Percentiles rank a stretch among this genome's conserved stretches.
Conservation (phyloP, 2,113 vertebrate genomes). For the Chionomys nivalis region DNA sequence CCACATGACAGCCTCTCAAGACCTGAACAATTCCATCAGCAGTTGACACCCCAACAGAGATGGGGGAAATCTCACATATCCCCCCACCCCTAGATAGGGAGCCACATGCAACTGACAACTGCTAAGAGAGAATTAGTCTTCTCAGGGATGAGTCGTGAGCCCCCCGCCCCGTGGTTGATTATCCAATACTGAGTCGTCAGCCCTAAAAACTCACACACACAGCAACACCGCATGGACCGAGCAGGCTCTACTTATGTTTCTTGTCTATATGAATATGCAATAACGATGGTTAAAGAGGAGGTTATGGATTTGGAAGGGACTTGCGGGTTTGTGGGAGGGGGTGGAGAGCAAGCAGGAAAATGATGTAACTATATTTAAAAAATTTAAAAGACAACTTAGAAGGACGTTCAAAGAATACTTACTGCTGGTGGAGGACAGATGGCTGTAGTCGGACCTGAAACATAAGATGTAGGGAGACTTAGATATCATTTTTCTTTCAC, state of each 20-base stretch:
- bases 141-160: too few relatives aligned
- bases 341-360: not conserved
- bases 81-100: too few relatives aligned
- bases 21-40: too few relatives aligned
- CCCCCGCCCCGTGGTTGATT: not conserved
- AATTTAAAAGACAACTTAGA: not conserved
- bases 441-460: conserved; percentile 97
- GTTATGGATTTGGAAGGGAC: not conserved
- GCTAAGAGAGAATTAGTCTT: not conserved
- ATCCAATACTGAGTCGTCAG: not conserved
- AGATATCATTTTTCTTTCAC: conserved; percentile 26
- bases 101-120: not conserved
- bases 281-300: not conserved
- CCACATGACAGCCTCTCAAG: not conserved
- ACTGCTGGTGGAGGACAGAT: conserved; percentile 95
- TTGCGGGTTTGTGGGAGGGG: not conserved
- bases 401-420: conserved; percentile 86
- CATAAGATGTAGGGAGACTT: conserved; percentile 79
- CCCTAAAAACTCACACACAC: not conserved
- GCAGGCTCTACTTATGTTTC: not conserved
- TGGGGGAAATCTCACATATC: not conserved
- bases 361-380: not conserved
- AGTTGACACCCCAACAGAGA: not conserved
- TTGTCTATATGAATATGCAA: not conserved
- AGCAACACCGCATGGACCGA: too few relatives aligned